phyloP scores from a whole-genome alignment of 2,888 invertebrate genomes.

The Dusona sp. region DNA sequence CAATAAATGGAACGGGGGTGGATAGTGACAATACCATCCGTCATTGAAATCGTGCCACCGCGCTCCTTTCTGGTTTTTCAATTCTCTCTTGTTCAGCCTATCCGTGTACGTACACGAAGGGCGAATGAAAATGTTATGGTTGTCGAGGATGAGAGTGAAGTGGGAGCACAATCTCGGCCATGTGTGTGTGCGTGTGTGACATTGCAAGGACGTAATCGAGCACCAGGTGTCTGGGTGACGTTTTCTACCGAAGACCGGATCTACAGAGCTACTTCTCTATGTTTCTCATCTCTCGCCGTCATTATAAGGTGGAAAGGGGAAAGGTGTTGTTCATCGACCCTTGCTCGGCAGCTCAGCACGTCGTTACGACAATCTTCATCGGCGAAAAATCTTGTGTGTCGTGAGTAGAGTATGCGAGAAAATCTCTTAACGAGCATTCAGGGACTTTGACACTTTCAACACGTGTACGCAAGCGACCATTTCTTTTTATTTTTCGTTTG shows the following conservation, averaged over 20 bases:
- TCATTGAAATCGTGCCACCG: conserved; percentile 77
- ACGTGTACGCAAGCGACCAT: conserved; percentile 72
- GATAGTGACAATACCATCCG: conserved; percentile 74
- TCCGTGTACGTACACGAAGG: conserved; percentile 12
- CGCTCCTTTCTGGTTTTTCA: conserved; percentile 63
- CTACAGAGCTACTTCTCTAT: conserved; percentile 64
- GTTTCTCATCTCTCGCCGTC: conserved; percentile 68
- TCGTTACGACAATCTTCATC: conserved; percentile 41
- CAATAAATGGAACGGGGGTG: conserved; percentile 9
- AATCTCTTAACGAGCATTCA: conserved; percentile 79
- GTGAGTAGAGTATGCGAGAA: conserved; percentile 55
- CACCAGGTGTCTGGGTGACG: conserved; percentile 83
- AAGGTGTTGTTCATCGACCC: conserved; percentile 56
- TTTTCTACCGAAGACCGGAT: conserved; percentile 82
- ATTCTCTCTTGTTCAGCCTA: conserved; percentile 31
- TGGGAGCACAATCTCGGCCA: background rate
- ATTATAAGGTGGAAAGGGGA: conserved; percentile 32
- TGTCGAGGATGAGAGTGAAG: conserved; percentile 54
- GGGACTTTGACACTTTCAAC: conserved; percentile 70
- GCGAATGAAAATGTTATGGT: conserved; percentile 77
- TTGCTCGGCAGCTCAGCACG: conserved; percentile 32
- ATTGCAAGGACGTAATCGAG: conserved; percentile 79
- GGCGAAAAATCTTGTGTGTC: conserved; percentile 55
- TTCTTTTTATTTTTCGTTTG: conserved; percentile 75
- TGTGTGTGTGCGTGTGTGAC: conserved; percentile 47